Evolutionary conservation across 2,113 vertebrate genomes (phyloP).

Genomic region (Cervus canadensis): DNA sequence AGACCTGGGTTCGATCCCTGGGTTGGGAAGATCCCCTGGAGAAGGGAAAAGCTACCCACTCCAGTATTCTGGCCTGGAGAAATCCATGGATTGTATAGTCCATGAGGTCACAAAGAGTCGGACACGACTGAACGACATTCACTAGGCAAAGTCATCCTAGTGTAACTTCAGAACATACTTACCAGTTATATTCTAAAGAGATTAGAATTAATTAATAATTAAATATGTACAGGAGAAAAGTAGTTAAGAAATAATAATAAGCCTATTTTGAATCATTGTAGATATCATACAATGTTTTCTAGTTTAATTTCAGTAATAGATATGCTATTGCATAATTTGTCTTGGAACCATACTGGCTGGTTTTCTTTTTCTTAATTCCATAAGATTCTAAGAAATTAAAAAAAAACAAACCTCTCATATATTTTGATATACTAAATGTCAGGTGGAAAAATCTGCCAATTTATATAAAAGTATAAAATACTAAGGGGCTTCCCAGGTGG

Average conservation of each 20-base stretch:
- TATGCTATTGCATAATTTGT: background rate
- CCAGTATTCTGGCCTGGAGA: background rate
- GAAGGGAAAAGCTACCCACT: background rate
- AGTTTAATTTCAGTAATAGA: background rate
- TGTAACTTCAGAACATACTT: background rate
- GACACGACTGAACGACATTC: fast-evolving
- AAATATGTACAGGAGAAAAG: background rate
- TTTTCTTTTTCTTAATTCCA: background rate
- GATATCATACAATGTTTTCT: background rate
- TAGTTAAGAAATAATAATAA: background rate
- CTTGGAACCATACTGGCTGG: background rate
- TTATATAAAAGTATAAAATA: background rate
- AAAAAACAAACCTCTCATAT: background rate
- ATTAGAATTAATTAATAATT: background rate
- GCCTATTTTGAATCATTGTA: background rate
- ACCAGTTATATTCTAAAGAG: background rate
- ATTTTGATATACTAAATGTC: background rate
- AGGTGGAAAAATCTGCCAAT: background rate
- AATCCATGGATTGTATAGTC: background rate
- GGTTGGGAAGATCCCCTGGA: background rate
- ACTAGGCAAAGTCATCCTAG: background rate
- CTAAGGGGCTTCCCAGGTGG: background rate
- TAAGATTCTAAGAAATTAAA: background rate
- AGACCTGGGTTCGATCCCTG: background rate
- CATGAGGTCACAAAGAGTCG: background rate